Evolutionary conservation across 2,797 vertebrate genomes (phyloP).

Genomic region (Acanthiza pusilla): DNA sequence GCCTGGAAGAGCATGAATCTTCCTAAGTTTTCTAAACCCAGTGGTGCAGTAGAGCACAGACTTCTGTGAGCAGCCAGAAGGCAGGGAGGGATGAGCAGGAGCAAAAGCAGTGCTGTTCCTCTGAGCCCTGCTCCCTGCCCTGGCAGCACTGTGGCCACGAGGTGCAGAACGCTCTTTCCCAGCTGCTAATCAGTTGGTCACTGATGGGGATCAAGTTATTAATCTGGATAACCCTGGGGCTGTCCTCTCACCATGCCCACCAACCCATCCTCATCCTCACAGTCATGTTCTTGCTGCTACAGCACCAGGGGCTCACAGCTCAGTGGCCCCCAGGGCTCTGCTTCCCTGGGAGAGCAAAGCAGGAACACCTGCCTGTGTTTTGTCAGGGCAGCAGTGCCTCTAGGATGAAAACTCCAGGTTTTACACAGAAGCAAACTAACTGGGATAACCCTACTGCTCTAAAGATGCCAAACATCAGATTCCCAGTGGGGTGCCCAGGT

Average conservation of each 20-base stretch:
- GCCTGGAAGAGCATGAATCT: background rate
- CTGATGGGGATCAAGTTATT: background rate
- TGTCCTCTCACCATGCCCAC: background rate
- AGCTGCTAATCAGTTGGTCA: background rate
- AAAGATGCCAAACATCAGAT: background rate
- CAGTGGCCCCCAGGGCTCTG: background rate
- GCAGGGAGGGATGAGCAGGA: background rate
- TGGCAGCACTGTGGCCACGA: background rate
- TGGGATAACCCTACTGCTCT: background rate
- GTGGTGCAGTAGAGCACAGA: background rate
- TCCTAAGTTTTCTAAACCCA: background rate
- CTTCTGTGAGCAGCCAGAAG: background rate
- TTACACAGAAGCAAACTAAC: background rate
- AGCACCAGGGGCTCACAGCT: background rate
- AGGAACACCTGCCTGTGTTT: background rate
- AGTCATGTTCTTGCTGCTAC: accelerated
- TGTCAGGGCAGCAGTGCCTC: background rate
- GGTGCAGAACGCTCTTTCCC: background rate
- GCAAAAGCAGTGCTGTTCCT: background rate
- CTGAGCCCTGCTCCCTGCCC: background rate
- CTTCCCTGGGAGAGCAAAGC: background rate
- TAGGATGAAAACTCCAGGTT: background rate
- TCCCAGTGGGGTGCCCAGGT: background rate
- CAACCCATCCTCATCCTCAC: background rate
- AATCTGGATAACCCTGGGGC: background rate